Evolutionary conservation across 2,888 invertebrate species (phyloP).

Genomic region (Thecophora atra): DNA sequence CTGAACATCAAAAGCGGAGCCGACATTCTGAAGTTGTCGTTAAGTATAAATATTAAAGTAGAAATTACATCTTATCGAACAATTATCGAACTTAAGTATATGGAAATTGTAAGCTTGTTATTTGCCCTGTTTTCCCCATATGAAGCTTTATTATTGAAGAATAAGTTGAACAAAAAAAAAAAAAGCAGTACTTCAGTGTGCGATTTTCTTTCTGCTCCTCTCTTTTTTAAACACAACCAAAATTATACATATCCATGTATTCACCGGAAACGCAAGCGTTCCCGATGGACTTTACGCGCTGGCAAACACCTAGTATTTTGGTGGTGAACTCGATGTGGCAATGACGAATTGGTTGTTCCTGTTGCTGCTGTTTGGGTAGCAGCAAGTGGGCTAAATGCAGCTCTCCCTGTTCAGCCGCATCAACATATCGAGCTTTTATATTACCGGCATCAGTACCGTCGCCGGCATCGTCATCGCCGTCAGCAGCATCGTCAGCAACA

Average conservation of each 20-base stretch:
- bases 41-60: no score
- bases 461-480: not conserved
- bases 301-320: constrained; percentile 58
- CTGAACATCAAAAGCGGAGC: no score
- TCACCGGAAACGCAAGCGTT: constrained; percentile 62
- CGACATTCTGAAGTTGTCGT: no score
- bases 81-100: no score
- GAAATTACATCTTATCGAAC: no score
- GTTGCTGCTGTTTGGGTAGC: constrained; percentile 30
- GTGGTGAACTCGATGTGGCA: constrained; percentile 61
- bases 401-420: not conserved
- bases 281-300: constrained; percentile 58
- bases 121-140: no score
- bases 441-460: not conserved
- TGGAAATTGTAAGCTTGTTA: no score
- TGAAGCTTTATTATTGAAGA: no score
- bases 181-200: no score
- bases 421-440: not conserved
- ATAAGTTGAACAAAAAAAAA: no score
- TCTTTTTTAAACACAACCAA: constrained; percentile 50
- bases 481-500: not conserved
- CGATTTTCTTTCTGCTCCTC: not conserved
- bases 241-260: constrained; percentile 57
- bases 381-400: not conserved
- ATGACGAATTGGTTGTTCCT: constrained; percentile 42